These are phyloP conservation scores for Origma solitaria DNA, from an alignment of 2,113 vertebrate genomes.

Conservation along the genomic window DNA sequence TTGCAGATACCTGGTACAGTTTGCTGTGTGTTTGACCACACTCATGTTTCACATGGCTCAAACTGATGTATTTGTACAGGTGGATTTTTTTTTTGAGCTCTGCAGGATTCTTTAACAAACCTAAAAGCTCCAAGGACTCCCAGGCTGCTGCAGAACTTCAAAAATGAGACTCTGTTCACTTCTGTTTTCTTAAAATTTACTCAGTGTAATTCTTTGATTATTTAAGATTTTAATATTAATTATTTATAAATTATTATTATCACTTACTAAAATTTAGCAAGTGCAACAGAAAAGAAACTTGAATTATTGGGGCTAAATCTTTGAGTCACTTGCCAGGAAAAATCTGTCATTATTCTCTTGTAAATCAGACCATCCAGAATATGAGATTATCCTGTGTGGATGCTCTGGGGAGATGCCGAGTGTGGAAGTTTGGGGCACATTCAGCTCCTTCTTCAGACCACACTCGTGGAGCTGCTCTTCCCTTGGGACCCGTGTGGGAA, in stretches of 20 bases:
- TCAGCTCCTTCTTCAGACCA: neutral
- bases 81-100: neutral
- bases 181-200: neutral
- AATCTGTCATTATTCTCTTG: neutral
- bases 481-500: neutral
- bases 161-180: neutral
- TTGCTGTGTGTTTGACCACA: neutral
- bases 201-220: no score
- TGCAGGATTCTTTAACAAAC: neutral
- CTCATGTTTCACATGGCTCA: neutral
- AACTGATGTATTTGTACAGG: neutral
- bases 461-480: neutral
- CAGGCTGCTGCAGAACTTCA: neutral
- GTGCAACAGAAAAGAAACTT: neutral
- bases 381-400: rapidly evolving
- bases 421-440: neutral
- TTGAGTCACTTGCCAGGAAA: neutral
- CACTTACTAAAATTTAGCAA: neutral
- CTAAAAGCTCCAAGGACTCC: neutral
- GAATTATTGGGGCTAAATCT: neutral
- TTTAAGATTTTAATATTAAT: neutral
- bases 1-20: neutral
- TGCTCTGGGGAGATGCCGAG: neutral
- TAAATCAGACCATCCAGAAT: neutral
- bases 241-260: neutral